Percentiles rank a stretch among this genome's conserved stretches.
Conservation (phyloP, 2,888 invertebrate species). For the Napeogenes inachia region DNA sequence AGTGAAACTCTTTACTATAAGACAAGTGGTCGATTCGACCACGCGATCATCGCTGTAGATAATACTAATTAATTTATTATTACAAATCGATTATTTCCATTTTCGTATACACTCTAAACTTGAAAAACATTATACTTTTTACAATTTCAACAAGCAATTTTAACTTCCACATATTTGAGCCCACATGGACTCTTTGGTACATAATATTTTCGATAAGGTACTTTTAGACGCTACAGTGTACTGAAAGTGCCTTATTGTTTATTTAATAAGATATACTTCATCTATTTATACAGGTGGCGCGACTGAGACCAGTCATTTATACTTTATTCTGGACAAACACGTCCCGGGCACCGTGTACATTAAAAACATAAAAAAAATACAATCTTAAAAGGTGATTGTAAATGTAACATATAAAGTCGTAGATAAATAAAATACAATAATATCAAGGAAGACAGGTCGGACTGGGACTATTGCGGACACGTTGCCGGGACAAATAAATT, state of each 20-base stretch:
- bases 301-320: slow-evolving; percentile 22
- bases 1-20: slow-evolving; percentile 62
- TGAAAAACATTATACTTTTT: slow-evolving; percentile 61
- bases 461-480: neutral
- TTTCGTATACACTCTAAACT: slow-evolving; percentile 55
- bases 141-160: slow-evolving; percentile 67
- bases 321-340: slow-evolving; percentile 28
- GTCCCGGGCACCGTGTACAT: slow-evolving; percentile 10
- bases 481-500: slow-evolving; percentile 50
- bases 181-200: slow-evolving; percentile 48
- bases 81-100: slow-evolving; percentile 43
- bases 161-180: slow-evolving; percentile 48
- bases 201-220: slow-evolving; percentile 45
- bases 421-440: neutral
- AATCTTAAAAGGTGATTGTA: neutral
- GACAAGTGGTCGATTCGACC: slow-evolving; percentile 25
- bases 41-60: slow-evolving; percentile 32
- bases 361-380: neutral
- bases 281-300: slow-evolving; percentile 64
- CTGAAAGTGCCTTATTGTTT: slow-evolving; percentile 59
- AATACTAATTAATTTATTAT: slow-evolving; percentile 42
- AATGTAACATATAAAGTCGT: neutral
- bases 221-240: slow-evolving; percentile 51
- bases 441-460: neutral
- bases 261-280: slow-evolving; percentile 67